Conservation (phyloP, 2,113 vertebrate genomes). For the Solea solea region DNA sequence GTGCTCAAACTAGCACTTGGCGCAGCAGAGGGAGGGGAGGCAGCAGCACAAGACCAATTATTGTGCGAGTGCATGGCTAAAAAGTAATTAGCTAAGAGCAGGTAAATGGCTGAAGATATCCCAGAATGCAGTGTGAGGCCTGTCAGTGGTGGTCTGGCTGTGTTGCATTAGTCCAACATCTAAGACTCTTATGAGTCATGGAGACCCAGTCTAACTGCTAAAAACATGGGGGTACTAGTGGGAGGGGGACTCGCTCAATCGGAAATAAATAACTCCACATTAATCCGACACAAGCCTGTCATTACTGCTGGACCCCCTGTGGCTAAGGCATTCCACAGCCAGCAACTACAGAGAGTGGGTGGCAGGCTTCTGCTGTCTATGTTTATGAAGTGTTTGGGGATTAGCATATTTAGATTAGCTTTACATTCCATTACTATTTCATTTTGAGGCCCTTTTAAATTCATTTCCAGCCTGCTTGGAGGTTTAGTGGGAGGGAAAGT, state of each 20-base stretch:
- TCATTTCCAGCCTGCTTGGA: constrained; percentile 37
- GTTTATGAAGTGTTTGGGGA: constrained; percentile 75
- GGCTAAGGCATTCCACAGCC: constrained; percentile 76
- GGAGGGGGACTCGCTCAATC: constrained; percentile 64
- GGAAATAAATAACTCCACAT: constrained; percentile 80
- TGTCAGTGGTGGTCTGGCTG: constrained; percentile 52
- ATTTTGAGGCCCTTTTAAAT: constrained; percentile 61
- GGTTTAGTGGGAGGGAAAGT: constrained; percentile 15
- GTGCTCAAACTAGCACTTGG: constrained; percentile 70
- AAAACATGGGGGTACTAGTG: constrained; percentile 1
- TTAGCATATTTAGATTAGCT: constrained; percentile 85
- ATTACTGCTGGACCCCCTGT: constrained; percentile 77
- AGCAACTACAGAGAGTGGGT: constrained; percentile 70
- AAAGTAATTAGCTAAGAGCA: constrained; percentile 94
- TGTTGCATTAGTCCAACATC: constrained; percentile 47
- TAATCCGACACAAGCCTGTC: constrained; percentile 78
- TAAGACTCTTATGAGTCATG: constrained; percentile 53
- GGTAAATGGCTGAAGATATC: constrained; percentile 78
- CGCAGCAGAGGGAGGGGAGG: constrained; percentile 45
- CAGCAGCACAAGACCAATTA: constrained; percentile 84
- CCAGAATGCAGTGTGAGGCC: constrained; percentile 70
- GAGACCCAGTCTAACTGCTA: constrained; percentile 34
- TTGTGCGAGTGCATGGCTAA: constrained; percentile 83
- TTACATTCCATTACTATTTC: constrained; percentile 79
- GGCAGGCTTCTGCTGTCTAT: constrained; percentile 55